phyloP scores from a whole-genome alignment of 2,888 invertebrate genomes.

The Hofmannophila pseudospretella region DNA sequence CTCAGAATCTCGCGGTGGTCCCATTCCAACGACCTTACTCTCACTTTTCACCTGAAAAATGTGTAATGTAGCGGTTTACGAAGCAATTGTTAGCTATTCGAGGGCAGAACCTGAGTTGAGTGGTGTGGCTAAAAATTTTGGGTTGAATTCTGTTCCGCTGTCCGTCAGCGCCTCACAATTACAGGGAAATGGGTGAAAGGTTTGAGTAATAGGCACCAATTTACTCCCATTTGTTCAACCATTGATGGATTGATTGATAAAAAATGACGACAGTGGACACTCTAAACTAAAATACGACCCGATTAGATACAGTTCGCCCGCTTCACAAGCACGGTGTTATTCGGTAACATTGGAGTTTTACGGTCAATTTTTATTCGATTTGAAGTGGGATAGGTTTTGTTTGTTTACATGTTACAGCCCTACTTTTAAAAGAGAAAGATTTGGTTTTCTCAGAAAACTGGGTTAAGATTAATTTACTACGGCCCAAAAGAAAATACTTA shows the following conservation, averaged over 20 bases:
- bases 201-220: constrained; percentile 46
- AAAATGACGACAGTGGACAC: constrained; percentile 18
- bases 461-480: no score
- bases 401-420: constrained; percentile 20
- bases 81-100: constrained; percentile 14
- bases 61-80: constrained; percentile 19
- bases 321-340: constrained; percentile 13
- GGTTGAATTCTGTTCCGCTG: constrained; percentile 7
- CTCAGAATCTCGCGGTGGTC: not conserved
- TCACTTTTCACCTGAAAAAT: constrained; percentile 23
- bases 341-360: constrained; percentile 19
- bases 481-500: no score
- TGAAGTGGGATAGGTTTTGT: constrained; percentile 17
- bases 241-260: constrained; percentile 33
- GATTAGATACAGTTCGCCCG: constrained; percentile 34
- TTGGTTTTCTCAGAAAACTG: not conserved
- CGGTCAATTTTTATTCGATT: constrained; percentile 24
- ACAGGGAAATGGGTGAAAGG: constrained; percentile 55
- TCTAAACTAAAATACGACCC: constrained; percentile 34
- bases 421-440: constrained; percentile 19
- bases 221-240: constrained; percentile 45
- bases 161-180: constrained; percentile 15
- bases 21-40: constrained; percentile 20
- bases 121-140: constrained; percentile 22
- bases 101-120: constrained; percentile 19